phyloP scores from a whole-genome alignment of 2,888 invertebrate genomes.

The Neoascia interrupta region DNA sequence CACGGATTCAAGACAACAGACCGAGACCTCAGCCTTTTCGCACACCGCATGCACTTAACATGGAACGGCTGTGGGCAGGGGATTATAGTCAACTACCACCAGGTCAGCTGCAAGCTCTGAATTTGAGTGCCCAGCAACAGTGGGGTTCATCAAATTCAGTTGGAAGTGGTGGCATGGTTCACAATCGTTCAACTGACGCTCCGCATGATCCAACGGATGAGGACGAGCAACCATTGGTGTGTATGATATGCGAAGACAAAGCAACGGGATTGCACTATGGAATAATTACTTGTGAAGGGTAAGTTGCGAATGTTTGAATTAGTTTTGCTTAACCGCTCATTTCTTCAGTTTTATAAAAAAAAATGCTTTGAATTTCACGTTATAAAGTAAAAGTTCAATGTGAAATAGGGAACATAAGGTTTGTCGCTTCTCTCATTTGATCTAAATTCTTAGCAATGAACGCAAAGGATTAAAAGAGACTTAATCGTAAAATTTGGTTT shows the following conservation, averaged over 20 bases:
- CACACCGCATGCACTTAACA: conserved; percentile 87
- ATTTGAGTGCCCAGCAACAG: conserved; percentile 84
- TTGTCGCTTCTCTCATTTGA: too few species aligned
- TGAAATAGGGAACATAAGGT: too few species aligned
- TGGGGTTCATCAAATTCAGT: conserved; percentile 78
- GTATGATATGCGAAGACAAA: conserved; percentile 99
- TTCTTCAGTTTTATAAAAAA: too few species aligned
- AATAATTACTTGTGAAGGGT: conserved; percentile 98
- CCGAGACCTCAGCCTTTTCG: conserved; percentile 80
- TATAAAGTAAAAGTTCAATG: too few species aligned
- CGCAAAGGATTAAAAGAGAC: too few species aligned
- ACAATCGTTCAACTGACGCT: conserved; percentile 75
- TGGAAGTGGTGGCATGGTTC: conserved; percentile 48
- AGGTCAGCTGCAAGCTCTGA: conserved; percentile 89
- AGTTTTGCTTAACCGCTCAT: background rate
- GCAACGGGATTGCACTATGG: conserved; percentile 99
- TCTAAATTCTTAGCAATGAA: too few species aligned
- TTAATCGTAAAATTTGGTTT: too few species aligned
- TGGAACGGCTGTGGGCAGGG: conserved; percentile 95
- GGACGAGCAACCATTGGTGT: conserved; percentile 96
- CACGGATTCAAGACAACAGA: conserved; percentile 81
- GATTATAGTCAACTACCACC: conserved; percentile 91
- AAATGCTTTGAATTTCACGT: too few species aligned
- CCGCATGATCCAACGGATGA: conserved; percentile 82
- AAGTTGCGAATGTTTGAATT: conserved; percentile 67